Evolutionary conservation across 2,113 vertebrate species (phyloP), one percentile per base, ranked within the genome.

Genomic region (Bubalus kerabau): DNA sequence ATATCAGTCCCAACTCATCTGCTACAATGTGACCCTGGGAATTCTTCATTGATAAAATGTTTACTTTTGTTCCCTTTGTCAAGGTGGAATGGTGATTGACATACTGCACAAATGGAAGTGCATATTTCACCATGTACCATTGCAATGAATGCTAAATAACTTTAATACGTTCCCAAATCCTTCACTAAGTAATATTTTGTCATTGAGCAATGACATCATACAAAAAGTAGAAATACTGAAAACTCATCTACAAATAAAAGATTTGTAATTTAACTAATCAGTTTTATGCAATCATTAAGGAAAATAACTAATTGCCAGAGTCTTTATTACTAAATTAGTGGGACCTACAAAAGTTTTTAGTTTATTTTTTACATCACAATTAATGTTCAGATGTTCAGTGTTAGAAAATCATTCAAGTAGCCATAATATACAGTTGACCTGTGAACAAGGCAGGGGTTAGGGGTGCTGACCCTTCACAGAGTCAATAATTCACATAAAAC

Each of bases 61-160:
- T 95, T 91, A 91, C 40, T 23, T 10, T 36, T 36, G 15, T 91
- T 96, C 8, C 52, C n/a, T 43, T 95, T 95, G 74, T 96, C 95
- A 97, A 56, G 50, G 90, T 64, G 36, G 89, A 76, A 94, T 91
- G 36, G 23, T 54, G 28, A 91, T 13, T 84, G 64, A 85, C 57
- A 85, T 87, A 78, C 9, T 71, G 10, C 28, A 96, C 46, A 60
- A 92, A 6, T 85, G 32, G 57, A 93, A 64, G 74, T 92, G 85
- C 23, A 86, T 84, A 78, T 95, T 14, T 81, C 56, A 95, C 92
- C 98, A 91, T 96, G 96, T 96, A 94, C 76, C 96, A 97, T 11
- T 91, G 43, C 94, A 60, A 21, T 93, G 71, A 76, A 97, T 90
- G 36, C 83, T 78, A 97, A 98, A 95, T 93, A n/a, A 93, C 48